Evolutionary conservation across 2,113 vertebrate genomes (phyloP), one percentile per base, ranked within the genome.

Genomic region (Hippocampus comes): DNA sequence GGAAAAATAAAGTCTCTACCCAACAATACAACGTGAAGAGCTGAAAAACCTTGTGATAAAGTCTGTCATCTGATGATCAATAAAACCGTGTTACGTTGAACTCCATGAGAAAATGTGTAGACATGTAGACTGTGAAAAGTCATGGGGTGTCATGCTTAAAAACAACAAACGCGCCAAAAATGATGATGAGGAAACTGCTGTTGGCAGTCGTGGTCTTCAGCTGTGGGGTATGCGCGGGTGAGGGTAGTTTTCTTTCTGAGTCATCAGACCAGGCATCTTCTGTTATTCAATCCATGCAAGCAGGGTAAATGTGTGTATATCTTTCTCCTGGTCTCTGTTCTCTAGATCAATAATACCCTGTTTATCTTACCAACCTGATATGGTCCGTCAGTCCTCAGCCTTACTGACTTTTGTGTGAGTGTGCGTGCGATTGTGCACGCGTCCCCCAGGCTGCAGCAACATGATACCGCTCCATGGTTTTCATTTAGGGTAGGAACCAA

Each of bases 261-360:
- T 78, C 74, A 79, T 80, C 55, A 64, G 67, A 78, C 72, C 71
- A 68, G 79, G 89, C 79, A 84, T 87, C 87, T 81, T 76, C 85
- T 83, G 79, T 64, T 67, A 77, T 87, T 89, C 87, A 83, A 81
- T 75, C 76, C 84, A 70, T 71, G 63, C 78, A 56, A 63, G 79
- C 61, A 79, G 46, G 71, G 60, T 71, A 75, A 79, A 61, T 78
- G 75, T 78, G 88, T 80, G 65, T 60, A 59, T 89, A 88, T 91
- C 49, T 56, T 70, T 78, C 71, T 63, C 63, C 68, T 63, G 23
- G 65, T 23, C 61, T 64, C 86, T 90, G 25, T 84, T 89, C 90
- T 89, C 80, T 76, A 76, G 80, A 92, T 93, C 91, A 89, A 93
- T 93, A 90, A 53, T 70, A 77, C 69, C 73, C 71, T 59, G 77